A percentile compares a stretch with the other conserved stretches of the same genome.
phyloP scores from a whole-genome alignment of 2,888 invertebrate genomes.

The Ligdia adustata region DNA sequence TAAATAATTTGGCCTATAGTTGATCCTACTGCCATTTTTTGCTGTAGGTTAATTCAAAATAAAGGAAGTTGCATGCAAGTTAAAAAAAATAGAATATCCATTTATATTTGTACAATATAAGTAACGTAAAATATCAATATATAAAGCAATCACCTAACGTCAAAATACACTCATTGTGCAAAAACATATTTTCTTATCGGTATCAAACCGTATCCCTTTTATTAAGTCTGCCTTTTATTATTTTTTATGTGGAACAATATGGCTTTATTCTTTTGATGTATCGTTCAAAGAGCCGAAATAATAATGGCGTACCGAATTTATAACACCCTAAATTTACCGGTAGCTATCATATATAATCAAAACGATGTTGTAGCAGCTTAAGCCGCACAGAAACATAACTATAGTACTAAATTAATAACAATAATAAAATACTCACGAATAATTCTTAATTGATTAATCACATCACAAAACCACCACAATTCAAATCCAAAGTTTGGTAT shows the following conservation, averaged over 20 bases:
- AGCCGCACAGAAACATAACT: not conserved
- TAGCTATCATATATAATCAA: not conserved
- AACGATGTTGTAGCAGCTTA: not conserved
- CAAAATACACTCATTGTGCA: not conserved
- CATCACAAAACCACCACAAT: conserved; percentile 69
- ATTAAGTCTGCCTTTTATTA: conserved; percentile 26
- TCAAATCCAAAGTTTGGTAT: conserved; percentile 61
- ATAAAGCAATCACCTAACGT: not conserved
- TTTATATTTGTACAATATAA: too few relatives aligned
- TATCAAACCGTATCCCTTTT: conserved; percentile 24
- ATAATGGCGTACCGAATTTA: conserved; percentile 22
- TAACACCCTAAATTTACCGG: not conserved
- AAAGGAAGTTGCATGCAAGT: too few relatives aligned
- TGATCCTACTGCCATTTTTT: too few relatives aligned
- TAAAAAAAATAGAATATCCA: too few relatives aligned
- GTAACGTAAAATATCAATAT: too few relatives aligned
- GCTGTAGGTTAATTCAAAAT: too few relatives aligned
- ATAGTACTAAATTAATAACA: not conserved
- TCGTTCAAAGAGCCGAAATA: conserved; percentile 33
- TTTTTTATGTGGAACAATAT: conserved; percentile 30
- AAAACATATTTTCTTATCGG: conserved; percentile 2
- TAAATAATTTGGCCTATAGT: too few relatives aligned
- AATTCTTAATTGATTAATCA: conserved; percentile 58
- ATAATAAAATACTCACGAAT: conserved; percentile 52
- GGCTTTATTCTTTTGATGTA: conserved; percentile 34